phyloP scores from a whole-genome alignment of 1,140 invertebrate genomes.

The Drepana arcuata region DNA sequence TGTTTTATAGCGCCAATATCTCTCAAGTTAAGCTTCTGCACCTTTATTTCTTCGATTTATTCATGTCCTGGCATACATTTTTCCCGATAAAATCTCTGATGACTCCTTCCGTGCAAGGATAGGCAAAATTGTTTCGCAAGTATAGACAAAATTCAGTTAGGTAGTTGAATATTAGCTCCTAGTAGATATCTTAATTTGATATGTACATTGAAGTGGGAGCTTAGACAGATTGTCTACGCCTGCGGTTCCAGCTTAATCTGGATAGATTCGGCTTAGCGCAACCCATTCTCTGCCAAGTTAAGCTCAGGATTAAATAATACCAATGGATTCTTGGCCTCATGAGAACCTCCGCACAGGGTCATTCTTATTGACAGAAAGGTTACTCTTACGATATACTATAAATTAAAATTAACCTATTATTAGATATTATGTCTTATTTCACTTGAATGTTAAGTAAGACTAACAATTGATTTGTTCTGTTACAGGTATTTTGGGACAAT shows the following conservation, averaged over 20 bases:
- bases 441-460: conserved; percentile 1
- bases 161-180: neutral
- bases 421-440: too few species aligned
- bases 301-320: conserved; percentile 8
- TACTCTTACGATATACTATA: neutral
- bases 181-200: neutral
- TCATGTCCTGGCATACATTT: conserved; percentile 56
- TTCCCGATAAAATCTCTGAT: conserved; percentile 27
- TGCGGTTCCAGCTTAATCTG: conserved; percentile 11
- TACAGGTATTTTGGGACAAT: conserved; percentile 56
- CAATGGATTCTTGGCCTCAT: too few species aligned
- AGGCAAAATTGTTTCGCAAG: neutral
- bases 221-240: conserved; percentile 6
- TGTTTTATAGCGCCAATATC: conserved; percentile 51
- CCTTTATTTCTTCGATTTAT: conserved; percentile 59
- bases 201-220: neutral
- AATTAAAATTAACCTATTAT: neutral
- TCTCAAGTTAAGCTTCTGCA: conserved; percentile 42
- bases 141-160: neutral
- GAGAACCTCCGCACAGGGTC: neutral
- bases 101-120: too few species aligned
- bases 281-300: conserved; percentile 5
- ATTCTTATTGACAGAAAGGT: neutral
- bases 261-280: conserved; percentile 10
- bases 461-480: conserved; percentile 21